Evolutionary conservation across 2,888 invertebrate species (phyloP), one percentile per base, ranked within the genome.

Genomic region (Meghimatium bilineatum): DNA sequence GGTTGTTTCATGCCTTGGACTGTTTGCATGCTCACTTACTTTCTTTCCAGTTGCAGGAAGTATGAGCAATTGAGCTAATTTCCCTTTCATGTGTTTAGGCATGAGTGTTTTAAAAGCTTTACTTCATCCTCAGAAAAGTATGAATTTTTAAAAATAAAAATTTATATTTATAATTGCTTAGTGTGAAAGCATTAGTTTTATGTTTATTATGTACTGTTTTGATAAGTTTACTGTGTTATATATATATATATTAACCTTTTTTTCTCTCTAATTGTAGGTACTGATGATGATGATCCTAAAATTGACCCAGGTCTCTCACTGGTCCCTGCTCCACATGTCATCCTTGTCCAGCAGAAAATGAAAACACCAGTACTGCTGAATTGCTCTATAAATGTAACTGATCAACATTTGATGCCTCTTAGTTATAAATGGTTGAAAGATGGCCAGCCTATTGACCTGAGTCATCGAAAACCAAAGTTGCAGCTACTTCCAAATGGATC

Each of bases 401-500:
- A 76, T 34, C 67, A 56, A 26, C 23, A 20, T 23, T 63, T 75
- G 34, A 34, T 66, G 44, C 81, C 81, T 12, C 34, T 75, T 20
- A 63, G 52, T 32, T 82, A 82, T 52, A 49, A 36, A 23, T 82
- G 82, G 82, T 32, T 23, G 32, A 75, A 75, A n/a, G 76, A 82
- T 76, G 82, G 76, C 36, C 38, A 75, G 23, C 72, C 14, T 63
- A 72, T 81, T 36, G 81, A 72, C 6, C 20, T 44, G 12, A 74
- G 12, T 72, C 81, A 71, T 34, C 36, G n/a, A 38, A 81, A 74
- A 74, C 52, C 66, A 32, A 75, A 75, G 67, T 34, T 82, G 29
- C 66, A 76, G 36, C 49, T 82, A 67, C 63, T 67, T 67, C 44
- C 44, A 32, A 82, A 82, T 82, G 82, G 82, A 72, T 76, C 82